These are phyloP conservation scores for Macrophya alboannulata DNA, from an alignment of 2,888 invertebrate species.

Conservation along the genomic window DNA sequence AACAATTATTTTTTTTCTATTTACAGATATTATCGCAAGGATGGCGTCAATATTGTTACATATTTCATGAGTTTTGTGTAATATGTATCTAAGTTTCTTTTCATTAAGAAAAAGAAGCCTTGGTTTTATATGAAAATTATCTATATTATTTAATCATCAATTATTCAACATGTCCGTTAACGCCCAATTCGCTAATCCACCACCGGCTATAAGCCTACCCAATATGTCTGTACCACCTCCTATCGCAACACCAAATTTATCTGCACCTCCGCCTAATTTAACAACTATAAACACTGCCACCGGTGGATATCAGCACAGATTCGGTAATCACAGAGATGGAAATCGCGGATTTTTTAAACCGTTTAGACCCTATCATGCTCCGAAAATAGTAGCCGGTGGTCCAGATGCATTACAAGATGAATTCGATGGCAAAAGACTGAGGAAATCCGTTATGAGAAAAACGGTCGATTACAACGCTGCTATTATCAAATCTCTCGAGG, in stretches of 20 bases:
- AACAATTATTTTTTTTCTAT: constrained; percentile 53
- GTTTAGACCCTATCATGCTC: constrained; percentile 80
- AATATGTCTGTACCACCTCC: constrained; percentile 80
- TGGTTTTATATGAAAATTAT: constrained; percentile 60
- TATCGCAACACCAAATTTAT: constrained; percentile 76
- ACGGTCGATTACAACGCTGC: constrained; percentile 99
- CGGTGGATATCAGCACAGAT: constrained; percentile 74
- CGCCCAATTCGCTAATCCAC: constrained; percentile 75
- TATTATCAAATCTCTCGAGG: constrained; percentile 95
- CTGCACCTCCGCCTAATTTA: constrained; percentile 78
- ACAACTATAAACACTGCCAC: constrained; percentile 76
- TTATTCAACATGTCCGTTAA: constrained; percentile 72
- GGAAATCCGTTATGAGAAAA: constrained; percentile 98
- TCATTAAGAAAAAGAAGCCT: constrained; percentile 59
- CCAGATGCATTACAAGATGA: constrained; percentile 85
- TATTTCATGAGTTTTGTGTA: constrained; percentile 56
- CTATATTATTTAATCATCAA: constrained; percentile 38
- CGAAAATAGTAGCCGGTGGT: constrained; percentile 76
- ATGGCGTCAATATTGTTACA: constrained; percentile 61
- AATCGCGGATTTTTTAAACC: constrained; percentile 80
- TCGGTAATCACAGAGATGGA: constrained; percentile 74
- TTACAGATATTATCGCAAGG: constrained; percentile 63
- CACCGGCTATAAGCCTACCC: constrained; percentile 78
- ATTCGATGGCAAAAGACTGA: constrained; percentile 96
- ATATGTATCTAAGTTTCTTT: constrained; percentile 63